Evolutionary conservation across 2,113 vertebrate genomes (phyloP).

Genomic region (Elephas maximus): DNA sequence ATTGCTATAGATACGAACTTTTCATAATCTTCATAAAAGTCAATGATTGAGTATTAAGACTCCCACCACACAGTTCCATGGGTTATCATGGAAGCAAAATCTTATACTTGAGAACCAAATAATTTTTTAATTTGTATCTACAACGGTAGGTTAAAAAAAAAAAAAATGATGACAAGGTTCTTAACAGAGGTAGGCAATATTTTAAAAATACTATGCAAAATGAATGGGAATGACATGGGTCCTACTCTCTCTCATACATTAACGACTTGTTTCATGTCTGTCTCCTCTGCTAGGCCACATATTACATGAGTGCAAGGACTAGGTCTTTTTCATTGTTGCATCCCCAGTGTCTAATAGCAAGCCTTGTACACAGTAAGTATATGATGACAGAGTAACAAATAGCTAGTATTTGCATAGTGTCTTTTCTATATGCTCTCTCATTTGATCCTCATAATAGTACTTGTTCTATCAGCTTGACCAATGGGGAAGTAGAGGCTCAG

Average conservation of each 20-base stretch:
- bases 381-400: constrained; percentile 56
- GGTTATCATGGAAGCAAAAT: neutral
- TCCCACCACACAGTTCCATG: constrained; percentile 20
- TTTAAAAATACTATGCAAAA: constrained; percentile 56
- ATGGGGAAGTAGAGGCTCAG: neutral
- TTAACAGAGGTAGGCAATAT: neutral
- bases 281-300: constrained; percentile 13
- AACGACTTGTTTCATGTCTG: constrained; percentile 19
- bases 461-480: neutral
- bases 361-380: neutral
- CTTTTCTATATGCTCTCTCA: neutral
- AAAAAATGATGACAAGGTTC: neutral
- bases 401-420: constrained; percentile 12
- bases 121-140: constrained; percentile 6
- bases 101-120: constrained; percentile 30
- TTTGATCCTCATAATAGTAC: constrained; percentile 36
- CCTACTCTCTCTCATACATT: constrained; percentile 31
- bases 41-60: constrained; percentile 27
- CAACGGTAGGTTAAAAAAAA: neutral
- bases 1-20: neutral
- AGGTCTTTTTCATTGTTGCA: constrained; percentile 42
- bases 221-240: neutral
- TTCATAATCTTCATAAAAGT: constrained; percentile 25
- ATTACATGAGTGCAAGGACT: constrained; percentile 3
- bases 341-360: neutral